Percentiles rank a stretch among this genome's conserved stretches.
Conservation (phyloP, 2,113 vertebrate genomes). For the Butorides virescens region DNA sequence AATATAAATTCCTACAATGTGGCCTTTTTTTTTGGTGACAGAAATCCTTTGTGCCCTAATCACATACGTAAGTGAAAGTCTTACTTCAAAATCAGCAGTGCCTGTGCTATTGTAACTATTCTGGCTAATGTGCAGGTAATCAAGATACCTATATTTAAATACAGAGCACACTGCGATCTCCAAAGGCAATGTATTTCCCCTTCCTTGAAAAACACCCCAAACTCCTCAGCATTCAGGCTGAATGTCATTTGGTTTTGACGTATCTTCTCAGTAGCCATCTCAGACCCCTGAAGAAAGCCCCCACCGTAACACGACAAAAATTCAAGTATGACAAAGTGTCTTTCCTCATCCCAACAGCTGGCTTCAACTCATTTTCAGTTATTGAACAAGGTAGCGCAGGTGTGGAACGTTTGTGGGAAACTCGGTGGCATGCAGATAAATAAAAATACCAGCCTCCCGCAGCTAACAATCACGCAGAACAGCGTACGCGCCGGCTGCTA, state of each 20-base stretch:
- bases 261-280: neutral
- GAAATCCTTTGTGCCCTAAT: neutral
- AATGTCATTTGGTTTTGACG: neutral
- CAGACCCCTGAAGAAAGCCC: neutral
- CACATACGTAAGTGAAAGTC: fast-evolving
- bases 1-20: neutral
- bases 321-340: neutral
- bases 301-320: fast-evolving
- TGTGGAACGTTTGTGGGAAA: neutral
- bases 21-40: neutral
- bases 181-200: neutral
- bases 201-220: neutral
- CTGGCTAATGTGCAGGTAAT: neutral
- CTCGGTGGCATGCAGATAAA: neutral
- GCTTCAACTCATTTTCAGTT: neutral
- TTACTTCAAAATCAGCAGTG: neutral
- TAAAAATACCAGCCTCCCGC: constrained; percentile 42
- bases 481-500: neutral
- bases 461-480: constrained; percentile 26
- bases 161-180: neutral
- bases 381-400: neutral
- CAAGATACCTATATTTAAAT: neutral
- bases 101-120: too few species aligned
- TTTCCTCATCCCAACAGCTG: neutral
- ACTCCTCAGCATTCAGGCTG: fast-evolving